Base-by-base conservation (phyloP, 2,113 vertebrate species). In the Mormyrus lacerda region DNA sequence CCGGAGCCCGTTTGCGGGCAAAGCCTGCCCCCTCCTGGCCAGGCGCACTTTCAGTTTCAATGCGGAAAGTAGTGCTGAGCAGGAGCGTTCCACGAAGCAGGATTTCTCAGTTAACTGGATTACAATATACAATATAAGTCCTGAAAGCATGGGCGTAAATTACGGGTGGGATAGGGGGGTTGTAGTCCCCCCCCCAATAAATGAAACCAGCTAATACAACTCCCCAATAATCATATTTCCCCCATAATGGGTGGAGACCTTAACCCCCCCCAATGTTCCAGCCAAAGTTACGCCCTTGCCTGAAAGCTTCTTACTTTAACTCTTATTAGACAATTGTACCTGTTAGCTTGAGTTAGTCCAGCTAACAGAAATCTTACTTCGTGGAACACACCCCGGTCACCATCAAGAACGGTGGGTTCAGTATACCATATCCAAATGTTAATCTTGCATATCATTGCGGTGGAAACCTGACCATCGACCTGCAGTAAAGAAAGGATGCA, bases 21-120 rank as follows among this genome's bases (percentile, higher is more conserved):
- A 91, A 91, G 89, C 55, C 73, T 3, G 93, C 31, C 92, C 27
- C 8, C 93, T 93, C 85, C 61, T 83, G 94, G 92, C 10, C 3
- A 2, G 19, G 58, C 19, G 45, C 42, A 42, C 27, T 19, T 31
- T 51, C 11, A 53, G 45, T 6, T 85, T 50, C 11, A 51, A 53
- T 50, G 48, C 15, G 35, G 73, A 69, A 27, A 13, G 61, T n/a
- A n/a, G 24, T 9, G 7, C 58, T 27, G 61, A 9, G 58, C 9
- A 10, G n/a, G 27, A 10, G n/a, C 31, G 61, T 31, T n/a, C 58
- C 61, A 31, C 61, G 3, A 31, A 69, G n/a, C 61, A 31, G 10
- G 9, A 4, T 27, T 65, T 65, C 61, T 65, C 10, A 65, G 9
- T 27, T 27, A 65, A 11, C 9, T 65, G 3, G 10, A n/a, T 27